phyloP scores from a whole-genome alignment of 2,113 vertebrate species.

The Xiphophorus couchianus region DNA sequence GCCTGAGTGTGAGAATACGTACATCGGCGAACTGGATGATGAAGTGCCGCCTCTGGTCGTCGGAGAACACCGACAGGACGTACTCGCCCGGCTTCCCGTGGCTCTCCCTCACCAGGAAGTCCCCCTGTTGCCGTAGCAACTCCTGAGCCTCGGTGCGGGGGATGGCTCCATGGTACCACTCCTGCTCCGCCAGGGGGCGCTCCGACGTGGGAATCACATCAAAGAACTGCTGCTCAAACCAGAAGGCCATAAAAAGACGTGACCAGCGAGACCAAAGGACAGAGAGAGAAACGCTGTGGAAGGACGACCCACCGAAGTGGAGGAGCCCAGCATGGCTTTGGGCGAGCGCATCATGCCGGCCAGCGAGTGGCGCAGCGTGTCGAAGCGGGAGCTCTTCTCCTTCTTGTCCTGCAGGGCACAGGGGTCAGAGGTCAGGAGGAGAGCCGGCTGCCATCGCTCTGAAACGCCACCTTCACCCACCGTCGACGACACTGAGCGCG shows the following conservation, averaged over 20 bases:
- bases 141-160: conserved; percentile 96
- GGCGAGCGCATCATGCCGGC: conserved; percentile 94
- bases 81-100: conserved; percentile 99
- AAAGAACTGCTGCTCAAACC: conserved; percentile 81
- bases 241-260: not conserved
- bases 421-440: not conserved
- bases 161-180: conserved; percentile 98
- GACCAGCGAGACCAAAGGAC: no score
- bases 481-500: conserved; percentile 92
- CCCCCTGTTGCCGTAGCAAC: conserved; percentile 93
- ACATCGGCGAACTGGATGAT: conserved; percentile 98
- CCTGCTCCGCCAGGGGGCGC: conserved; percentile 92
- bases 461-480: conserved; percentile 67
- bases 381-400: conserved; percentile 92
- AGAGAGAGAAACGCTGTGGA: no score
- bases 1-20: conserved; percentile 47
- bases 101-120: conserved; percentile 97
- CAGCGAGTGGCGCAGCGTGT: conserved; percentile 94
- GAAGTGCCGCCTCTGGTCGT: conserved; percentile 94
- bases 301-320: conserved; percentile 83
- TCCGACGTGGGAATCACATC: conserved; percentile 91
- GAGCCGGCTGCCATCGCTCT: not conserved
- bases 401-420: conserved; percentile 87
- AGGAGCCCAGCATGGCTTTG: conserved; percentile 88
- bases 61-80: conserved; percentile 97